phyloP scores from a whole-genome alignment of 2,113 vertebrate genomes.

The Tachuris rubrigastra region DNA sequence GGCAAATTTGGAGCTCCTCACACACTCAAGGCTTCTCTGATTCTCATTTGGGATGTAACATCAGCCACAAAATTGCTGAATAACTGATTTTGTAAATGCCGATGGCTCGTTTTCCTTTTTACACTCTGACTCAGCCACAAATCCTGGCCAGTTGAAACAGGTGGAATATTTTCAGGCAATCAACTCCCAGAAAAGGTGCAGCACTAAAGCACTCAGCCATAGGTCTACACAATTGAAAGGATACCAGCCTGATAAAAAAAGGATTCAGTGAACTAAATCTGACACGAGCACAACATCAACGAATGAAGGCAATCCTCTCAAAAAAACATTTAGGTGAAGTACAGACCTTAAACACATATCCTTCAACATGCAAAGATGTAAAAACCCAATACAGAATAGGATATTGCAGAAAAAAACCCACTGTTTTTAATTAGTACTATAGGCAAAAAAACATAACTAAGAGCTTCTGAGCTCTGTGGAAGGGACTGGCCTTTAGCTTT shows the following conservation, averaged over 20 bases:
- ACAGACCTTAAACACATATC: not conserved
- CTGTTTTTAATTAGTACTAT: not conserved
- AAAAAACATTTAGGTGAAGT: not conserved
- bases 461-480: not conserved
- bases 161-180: not conserved
- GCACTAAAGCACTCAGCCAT: not conserved
- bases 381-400: not conserved
- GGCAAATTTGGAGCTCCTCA: not conserved
- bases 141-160: not conserved
- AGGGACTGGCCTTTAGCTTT: not conserved
- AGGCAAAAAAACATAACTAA: not conserved
- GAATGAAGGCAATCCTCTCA: not conserved
- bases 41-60: not conserved
- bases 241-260: not conserved
- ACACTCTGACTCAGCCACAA: not conserved
- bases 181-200: not conserved
- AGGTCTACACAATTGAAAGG: not conserved
- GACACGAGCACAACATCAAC: not conserved
- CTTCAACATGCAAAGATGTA: not conserved
- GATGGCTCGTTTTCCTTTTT: not conserved
- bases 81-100: not conserved
- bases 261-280: not conserved
- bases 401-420: rapidly evolving
- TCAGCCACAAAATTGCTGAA: not conserved
- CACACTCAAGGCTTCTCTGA: not conserved